Evolutionary conservation across 2,113 vertebrate genomes (phyloP), one percentile per base, ranked within the genome.

Genomic region (Microcebus ravelobensis): DNA sequence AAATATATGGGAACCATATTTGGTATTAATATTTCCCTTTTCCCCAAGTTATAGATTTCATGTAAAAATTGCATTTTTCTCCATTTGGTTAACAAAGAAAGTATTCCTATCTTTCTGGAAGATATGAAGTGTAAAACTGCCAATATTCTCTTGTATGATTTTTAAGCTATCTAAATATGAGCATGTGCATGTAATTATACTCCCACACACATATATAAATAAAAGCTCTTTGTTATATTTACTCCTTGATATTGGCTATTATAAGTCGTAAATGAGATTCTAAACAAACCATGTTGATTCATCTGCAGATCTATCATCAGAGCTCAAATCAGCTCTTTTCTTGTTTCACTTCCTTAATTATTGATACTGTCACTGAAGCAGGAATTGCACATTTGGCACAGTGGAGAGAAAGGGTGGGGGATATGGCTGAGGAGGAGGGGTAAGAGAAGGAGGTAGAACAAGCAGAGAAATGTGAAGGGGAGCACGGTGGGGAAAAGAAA

Each of bases 61-160:
- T 57, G 29, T 92, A 79, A 95, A 73, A 97, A 83, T 89, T 86
- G 45, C 14, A 89, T 57, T 96, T 84, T 83, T 7, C 31, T 50
- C 39, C 12, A 20, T 82, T 94, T 31, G 55, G 12, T 77, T 61
- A 67, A 8, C 68, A 61, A 25, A 52, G 5, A 94, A 90, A 61
- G 1, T 31, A 34, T 81, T 5, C 36, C 55, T 70, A 31, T 61
- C 71, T 10, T 45, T 21, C 27, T 86, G 48, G 14, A 88, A 86
- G 21, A 50, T 61, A 81, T 59, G 55, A 82, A 84, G 8, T 77
- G 21, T 77, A 81, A 90, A 92, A 81, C 59, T 76, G 50, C 2
- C 55, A 29, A 39, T 45, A 90, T 92, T 91, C 31, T 77, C 25
- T n/a, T 71, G 45, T 67, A 23, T 57, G 17, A 85, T 89, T 87